Base-by-base conservation (phyloP, 2,888 invertebrate species). In the Podabrus alpinus region DNA sequence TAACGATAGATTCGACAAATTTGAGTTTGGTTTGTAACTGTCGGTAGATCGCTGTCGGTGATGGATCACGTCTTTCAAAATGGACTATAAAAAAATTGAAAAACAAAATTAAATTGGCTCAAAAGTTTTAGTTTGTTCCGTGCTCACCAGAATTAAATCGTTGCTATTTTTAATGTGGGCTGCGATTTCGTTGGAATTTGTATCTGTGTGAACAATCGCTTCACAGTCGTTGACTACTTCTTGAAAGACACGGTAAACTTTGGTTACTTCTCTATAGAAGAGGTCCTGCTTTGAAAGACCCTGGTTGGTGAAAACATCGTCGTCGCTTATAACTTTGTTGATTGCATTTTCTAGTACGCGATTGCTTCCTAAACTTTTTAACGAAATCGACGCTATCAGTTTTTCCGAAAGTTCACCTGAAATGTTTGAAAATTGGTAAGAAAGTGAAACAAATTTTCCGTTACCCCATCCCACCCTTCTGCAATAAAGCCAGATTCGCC, bases 321-420 rank as follows among this genome's bases (percentile, higher is more conserved):
- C 86, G 17, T 87, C 83, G 9, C 85, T 83, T 1, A 92, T 86
- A 0, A 90, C 89, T 29, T 86, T 85, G 77, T 90, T 89, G 10
- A 94, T 90, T 13, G 91, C 91, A 71, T 88, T 92, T 90, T 77
- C 93, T 86, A 75, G 89, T 77, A 81, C 87, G 82, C 85, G 89
- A 89, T 89, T 89, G 67, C 87, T 84, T 73, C 92, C 94, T 72
- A 92, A 87, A 69, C 90, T 89, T 79, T 94, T 91, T 79, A 97
- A 88, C 0, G 94, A 90, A 15, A 92, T 88, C 0, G 95, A 94
- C 1, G 93, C 94, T 13, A 93, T 90, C 74, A 96, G 90, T 86
- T 94, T 95, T 87, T 97, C 97, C 7, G 93, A 92, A 82, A 95
- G 92, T 85, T 93, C 94, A 77, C 92, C 83, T 81, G 80, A 70